A percentile compares a stretch with the other conserved stretches of the same genome.
Conservation (phyloP, 2,888 invertebrate species). For the Sphaeridia pumilis region DNA sequence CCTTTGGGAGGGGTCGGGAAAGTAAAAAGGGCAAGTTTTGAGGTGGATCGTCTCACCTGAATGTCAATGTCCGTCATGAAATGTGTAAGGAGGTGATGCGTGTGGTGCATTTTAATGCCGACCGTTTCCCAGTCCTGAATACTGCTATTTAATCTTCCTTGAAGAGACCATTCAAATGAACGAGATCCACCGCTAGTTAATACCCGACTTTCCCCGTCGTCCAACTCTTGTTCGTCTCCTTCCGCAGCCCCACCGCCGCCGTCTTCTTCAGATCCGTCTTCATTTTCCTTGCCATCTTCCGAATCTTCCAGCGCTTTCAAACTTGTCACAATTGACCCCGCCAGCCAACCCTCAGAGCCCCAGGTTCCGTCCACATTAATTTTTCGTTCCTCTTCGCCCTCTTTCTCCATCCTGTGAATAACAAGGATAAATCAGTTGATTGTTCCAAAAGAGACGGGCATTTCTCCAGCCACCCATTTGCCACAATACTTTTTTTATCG, state of each 20-base stretch:
- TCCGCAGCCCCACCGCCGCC: slow-evolving; percentile 38
- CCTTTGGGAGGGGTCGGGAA: neutral
- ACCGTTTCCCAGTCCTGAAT: slow-evolving; percentile 12
- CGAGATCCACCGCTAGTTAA: slow-evolving; percentile 1
- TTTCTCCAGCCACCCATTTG: too few species aligned
- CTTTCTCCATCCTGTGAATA: slow-evolving; percentile 24
- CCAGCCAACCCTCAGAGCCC: slow-evolving; percentile 25
- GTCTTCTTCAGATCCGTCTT: slow-evolving; percentile 36
- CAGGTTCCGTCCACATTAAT: slow-evolving; percentile 29
- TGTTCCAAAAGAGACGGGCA: too few species aligned
- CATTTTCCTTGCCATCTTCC: slow-evolving; percentile 38
- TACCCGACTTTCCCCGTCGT: slow-evolving; percentile 10
- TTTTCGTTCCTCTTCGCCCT: slow-evolving; percentile 20
- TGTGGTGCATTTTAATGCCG: slow-evolving; percentile 25
- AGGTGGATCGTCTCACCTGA: slow-evolving; percentile 23
- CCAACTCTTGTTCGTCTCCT: slow-evolving; percentile 42
- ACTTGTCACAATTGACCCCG: slow-evolving; percentile 28
- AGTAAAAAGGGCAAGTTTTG: neutral
- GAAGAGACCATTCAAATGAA: slow-evolving; percentile 8
- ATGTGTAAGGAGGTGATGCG: slow-evolving; percentile 23
- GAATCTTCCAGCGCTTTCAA: slow-evolving; percentile 22
- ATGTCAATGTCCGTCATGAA: slow-evolving; percentile 35
- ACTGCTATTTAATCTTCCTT: slow-evolving; percentile 16
- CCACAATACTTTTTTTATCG: too few species aligned
- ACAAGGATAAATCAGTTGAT: too few species aligned